phyloP scores from a whole-genome alignment of 2,888 invertebrate genomes.

The Sceliomorpha sp. region DNA sequence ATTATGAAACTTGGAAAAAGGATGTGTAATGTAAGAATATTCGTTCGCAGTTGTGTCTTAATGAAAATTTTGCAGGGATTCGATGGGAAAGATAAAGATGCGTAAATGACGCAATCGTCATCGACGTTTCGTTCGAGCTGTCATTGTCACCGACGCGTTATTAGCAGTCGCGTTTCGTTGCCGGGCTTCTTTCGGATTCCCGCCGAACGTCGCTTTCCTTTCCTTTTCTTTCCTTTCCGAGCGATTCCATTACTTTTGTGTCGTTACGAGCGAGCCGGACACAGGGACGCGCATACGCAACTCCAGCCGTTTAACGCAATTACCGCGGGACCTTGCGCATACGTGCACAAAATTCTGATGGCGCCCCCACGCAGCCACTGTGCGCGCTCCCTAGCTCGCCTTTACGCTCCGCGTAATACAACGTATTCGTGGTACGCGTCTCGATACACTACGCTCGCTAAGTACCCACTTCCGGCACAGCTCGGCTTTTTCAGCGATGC shows the following conservation, averaged over 20 bases:
- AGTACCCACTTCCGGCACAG: slow-evolving; percentile 52
- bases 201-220: slow-evolving; percentile 8
- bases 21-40: too few species aligned
- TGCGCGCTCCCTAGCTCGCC: slow-evolving; percentile 44
- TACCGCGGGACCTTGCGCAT: slow-evolving; percentile 65
- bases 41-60: too few species aligned
- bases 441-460: slow-evolving; percentile 52
- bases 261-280: slow-evolving; percentile 45
- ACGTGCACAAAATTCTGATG: slow-evolving; percentile 71
- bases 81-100: too few species aligned
- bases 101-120: too few species aligned
- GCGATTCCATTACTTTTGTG: slow-evolving; percentile 42
- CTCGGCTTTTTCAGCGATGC: slow-evolving; percentile 38
- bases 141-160: background rate
- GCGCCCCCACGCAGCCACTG: slow-evolving; percentile 30
- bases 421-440: slow-evolving; percentile 50
- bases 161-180: slow-evolving; percentile 9
- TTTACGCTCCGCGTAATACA: slow-evolving; percentile 53
- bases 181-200: slow-evolving; percentile 5
- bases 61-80: too few species aligned
- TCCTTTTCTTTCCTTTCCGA: slow-evolving; percentile 13
- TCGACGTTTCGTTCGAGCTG: too few species aligned
- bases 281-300: slow-evolving; percentile 68
- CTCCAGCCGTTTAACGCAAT: slow-evolving; percentile 73
- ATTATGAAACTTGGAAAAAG: too few species aligned